phyloP scores from a whole-genome alignment of 2,113 vertebrate genomes.

The Petaurus breviceps region DNA sequence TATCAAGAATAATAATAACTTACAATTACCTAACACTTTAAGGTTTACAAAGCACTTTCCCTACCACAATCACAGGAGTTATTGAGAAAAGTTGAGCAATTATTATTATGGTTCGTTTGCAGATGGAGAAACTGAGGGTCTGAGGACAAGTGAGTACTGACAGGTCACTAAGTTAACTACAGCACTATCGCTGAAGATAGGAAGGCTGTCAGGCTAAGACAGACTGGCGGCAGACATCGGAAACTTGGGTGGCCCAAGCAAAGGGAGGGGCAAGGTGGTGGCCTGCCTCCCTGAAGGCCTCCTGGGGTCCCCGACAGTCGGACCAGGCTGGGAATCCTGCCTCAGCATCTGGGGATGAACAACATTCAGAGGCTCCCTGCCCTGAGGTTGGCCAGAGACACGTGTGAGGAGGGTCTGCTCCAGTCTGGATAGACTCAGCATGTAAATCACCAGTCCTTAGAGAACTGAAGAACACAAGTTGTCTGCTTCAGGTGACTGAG shows the following conservation, averaged over 20 bases:
- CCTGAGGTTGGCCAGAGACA: neutral
- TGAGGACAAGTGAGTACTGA: neutral
- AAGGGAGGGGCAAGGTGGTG: neutral
- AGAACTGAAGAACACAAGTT: neutral
- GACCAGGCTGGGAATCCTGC: too few species aligned
- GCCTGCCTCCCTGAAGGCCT: neutral
- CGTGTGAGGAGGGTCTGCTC: neutral
- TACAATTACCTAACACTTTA: neutral
- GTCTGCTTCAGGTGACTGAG: neutral
- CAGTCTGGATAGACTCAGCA: too few species aligned
- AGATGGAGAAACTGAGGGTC: neutral
- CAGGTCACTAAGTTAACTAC: neutral
- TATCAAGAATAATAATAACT: neutral
- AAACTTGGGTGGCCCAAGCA: neutral
- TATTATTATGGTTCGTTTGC: neutral
- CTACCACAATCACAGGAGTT: neutral
- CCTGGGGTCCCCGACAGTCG: too few species aligned
- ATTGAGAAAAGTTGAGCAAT: neutral
- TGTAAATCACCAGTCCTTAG: too few species aligned
- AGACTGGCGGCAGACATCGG: neutral
- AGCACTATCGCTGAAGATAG: neutral
- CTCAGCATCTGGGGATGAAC: neutral
- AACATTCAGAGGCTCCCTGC: neutral
- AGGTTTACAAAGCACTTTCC: neutral
- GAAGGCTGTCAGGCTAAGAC: neutral